These are phyloP conservation scores for Micropoecilia bifurca DNA, from an alignment of 2,797 vertebrate genomes.

Conservation along the genomic window DNA sequence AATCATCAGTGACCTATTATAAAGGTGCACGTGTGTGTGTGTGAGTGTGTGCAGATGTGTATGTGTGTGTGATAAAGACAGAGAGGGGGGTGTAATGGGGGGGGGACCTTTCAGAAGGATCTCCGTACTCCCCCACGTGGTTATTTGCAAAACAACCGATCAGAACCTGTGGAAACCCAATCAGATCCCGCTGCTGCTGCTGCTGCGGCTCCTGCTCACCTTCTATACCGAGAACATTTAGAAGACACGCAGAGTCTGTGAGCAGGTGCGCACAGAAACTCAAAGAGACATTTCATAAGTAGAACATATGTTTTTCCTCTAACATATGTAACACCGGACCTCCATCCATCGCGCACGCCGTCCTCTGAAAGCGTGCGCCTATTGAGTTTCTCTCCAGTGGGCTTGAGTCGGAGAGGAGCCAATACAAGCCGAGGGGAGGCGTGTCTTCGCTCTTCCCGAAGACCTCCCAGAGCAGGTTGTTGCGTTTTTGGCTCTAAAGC, in stretches of 20 bases:
- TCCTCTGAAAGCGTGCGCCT: constrained; percentile 67
- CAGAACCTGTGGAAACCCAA: constrained; percentile 68
- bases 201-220: constrained; percentile 62
- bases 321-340: constrained; percentile 65
- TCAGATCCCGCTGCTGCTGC: constrained; percentile 58
- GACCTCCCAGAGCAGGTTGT: constrained; percentile 86
- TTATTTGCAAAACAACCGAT: constrained; percentile 86
- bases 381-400: constrained; percentile 76
- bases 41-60: constrained; percentile 36
- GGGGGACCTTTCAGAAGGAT: constrained; percentile 71
- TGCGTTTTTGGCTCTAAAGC: constrained; percentile 91
- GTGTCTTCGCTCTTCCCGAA: constrained; percentile 82
- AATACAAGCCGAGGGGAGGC: constrained; percentile 85
- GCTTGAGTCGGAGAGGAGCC: constrained; percentile 83
- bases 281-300: constrained; percentile 68
- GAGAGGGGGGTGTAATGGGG: not conserved
- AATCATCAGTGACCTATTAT: constrained; percentile 81
- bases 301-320: constrained; percentile 67
- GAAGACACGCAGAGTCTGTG: constrained; percentile 6
- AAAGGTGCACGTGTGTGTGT: constrained; percentile 60
- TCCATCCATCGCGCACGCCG: constrained; percentile 54
- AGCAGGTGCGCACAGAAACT: constrained; percentile 44
- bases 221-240: constrained; percentile 35
- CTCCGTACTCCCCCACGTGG: constrained; percentile 89
- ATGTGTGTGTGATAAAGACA: constrained; percentile 18